A percentile compares a stretch with the other conserved stretches of the same genome.
Evolutionary conservation across 2,113 vertebrate genomes (phyloP).

Genomic region (Pygoscelis antarcticus): DNA sequence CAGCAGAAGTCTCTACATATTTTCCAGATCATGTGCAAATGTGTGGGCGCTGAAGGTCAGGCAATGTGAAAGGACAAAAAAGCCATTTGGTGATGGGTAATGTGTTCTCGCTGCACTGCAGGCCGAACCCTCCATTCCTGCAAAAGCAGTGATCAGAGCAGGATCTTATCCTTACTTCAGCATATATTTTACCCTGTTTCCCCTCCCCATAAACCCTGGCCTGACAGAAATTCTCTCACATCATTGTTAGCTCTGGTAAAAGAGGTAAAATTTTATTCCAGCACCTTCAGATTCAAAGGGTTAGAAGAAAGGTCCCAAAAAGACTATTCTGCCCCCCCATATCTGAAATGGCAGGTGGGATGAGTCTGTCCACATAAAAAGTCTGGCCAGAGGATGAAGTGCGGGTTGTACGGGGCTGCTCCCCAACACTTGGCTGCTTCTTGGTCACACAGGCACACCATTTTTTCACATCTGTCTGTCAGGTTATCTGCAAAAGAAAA

Average conservation of each 20-base stretch:
- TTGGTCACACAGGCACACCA: constrained; percentile 88
- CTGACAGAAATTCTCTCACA: neutral
- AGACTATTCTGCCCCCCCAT: neutral
- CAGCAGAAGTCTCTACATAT: neutral
- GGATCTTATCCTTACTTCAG: neutral
- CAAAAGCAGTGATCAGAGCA: neutral
- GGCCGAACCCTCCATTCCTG: neutral
- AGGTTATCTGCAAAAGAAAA: constrained; percentile 81
- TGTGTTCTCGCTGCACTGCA: neutral
- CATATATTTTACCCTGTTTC: neutral
- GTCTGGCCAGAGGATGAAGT: constrained; percentile 80
- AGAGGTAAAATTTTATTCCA: constrained; percentile 18
- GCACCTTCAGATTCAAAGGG: neutral
- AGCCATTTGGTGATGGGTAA: neutral
- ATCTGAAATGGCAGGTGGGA: constrained; percentile 76
- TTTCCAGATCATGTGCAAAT: neutral
- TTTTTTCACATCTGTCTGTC: constrained; percentile 82
- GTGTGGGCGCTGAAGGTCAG: neutral
- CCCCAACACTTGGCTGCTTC: constrained; percentile 83
- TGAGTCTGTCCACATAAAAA: constrained; percentile 79
- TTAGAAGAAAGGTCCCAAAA: neutral
- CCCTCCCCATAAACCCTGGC: neutral
- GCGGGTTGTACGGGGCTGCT: constrained; percentile 75
- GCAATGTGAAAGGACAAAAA: neutral
- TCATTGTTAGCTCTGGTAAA: neutral